These are phyloP conservation scores for Pelochelys cantorii DNA, from an alignment of 2,797 vertebrate species.

Conservation along the genomic window DNA sequence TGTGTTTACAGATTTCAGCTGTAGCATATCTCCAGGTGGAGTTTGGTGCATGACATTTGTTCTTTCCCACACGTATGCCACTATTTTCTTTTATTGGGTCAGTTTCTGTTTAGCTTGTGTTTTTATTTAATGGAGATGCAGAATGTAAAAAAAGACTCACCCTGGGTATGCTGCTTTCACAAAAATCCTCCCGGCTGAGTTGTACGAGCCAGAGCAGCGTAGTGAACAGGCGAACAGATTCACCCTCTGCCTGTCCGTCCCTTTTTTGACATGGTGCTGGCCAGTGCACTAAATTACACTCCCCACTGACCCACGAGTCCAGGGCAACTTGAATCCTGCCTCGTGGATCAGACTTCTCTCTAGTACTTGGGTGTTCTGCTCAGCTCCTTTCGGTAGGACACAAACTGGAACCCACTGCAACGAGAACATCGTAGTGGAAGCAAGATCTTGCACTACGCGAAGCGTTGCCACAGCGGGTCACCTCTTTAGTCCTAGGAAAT, in stretches of 20 bases:
- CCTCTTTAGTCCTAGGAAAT: fast-evolving
- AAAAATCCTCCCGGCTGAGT: background rate
- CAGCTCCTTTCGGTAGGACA: fast-evolving
- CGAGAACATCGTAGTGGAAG: background rate
- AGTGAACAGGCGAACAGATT: background rate
- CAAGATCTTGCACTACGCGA: background rate
- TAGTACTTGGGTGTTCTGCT: background rate
- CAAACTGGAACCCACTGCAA: fast-evolving
- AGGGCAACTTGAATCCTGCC: fast-evolving
- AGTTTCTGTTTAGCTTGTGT: background rate
- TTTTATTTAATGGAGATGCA: background rate
- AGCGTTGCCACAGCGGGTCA: background rate
- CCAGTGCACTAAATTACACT: fast-evolving
- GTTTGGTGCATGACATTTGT: background rate
- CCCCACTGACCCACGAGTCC: fast-evolving
- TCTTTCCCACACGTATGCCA: fast-evolving
- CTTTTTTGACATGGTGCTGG: fast-evolving
- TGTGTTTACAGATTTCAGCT: background rate
- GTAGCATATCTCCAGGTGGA: background rate
- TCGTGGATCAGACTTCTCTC: background rate
- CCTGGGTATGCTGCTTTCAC: background rate
- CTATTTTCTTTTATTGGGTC: background rate
- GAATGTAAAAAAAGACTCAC: background rate
- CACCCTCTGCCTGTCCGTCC: background rate
- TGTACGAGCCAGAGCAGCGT: fast-evolving